Percentiles rank a stretch among this genome's conserved stretches.
phyloP scores from a whole-genome alignment of 64 coral and sea anemone genomes.

The Pocillopora damicornis region DNA sequence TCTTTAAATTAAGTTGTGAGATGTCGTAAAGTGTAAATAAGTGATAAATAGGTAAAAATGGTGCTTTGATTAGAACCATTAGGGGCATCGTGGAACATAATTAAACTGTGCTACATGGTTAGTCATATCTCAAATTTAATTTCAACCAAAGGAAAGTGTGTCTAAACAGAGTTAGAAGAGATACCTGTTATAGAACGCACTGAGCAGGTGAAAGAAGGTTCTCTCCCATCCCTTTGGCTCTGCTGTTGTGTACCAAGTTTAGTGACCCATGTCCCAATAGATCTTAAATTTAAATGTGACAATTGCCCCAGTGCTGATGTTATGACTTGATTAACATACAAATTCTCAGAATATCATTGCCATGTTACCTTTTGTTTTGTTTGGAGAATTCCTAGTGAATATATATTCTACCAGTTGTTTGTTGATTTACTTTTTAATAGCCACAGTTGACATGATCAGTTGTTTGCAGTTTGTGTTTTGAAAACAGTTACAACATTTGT shows the following conservation, averaged over 20 bases:
- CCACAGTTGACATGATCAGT: not conserved
- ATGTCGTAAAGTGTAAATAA: no score
- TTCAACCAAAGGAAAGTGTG: no score
- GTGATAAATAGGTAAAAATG: no score
- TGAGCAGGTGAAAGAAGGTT: not conserved
- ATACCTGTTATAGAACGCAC: no score
- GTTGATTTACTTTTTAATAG: not conserved
- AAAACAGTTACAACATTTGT: not conserved
- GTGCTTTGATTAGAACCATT: no score
- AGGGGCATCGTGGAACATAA: no score
- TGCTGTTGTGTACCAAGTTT: not conserved
- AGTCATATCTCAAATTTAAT: no score
- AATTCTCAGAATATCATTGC: not conserved
- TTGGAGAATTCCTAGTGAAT: not conserved
- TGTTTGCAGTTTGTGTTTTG: not conserved
- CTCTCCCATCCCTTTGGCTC: not conserved
- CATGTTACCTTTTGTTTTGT: not conserved
- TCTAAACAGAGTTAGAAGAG: no score
- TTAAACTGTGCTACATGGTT: no score
- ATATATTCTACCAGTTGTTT: not conserved
- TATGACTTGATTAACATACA: not conserved
- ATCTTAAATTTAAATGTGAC: not conserved
- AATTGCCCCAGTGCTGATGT: not conserved
- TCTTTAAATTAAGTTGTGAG: no score
- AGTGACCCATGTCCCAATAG: not conserved